phyloP scores from a whole-genome alignment of 1,140 invertebrate species.

The Cydia pomonella region DNA sequence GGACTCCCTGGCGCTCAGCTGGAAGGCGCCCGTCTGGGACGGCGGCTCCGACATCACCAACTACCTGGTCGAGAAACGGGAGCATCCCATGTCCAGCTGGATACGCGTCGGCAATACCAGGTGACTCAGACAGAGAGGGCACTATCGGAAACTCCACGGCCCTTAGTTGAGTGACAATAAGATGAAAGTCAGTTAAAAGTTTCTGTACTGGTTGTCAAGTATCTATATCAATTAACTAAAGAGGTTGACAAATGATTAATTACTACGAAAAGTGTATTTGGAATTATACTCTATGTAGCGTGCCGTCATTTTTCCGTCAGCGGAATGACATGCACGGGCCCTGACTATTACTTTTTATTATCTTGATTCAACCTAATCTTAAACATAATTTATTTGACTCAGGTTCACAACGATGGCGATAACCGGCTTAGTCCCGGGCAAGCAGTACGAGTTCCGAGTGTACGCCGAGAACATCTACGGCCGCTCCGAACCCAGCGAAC shows the following conservation, averaged over 20 bases:
- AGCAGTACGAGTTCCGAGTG: slow-evolving; percentile 98
- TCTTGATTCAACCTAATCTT: no score
- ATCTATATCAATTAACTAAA: no score
- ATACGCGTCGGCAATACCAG: slow-evolving; percentile 95
- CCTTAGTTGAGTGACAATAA: no score
- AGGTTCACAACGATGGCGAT: slow-evolving; percentile 95
- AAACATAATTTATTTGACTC: no score
- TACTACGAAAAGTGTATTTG: no score
- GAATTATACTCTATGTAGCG: no score
- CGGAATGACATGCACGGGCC: no score
- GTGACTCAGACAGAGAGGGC: slow-evolving; percentile 48
- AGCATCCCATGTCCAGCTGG: slow-evolving; percentile 97
- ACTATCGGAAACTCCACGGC: neutral
- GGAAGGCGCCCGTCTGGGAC: slow-evolving; percentile 96
- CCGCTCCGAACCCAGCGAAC: slow-evolving; percentile 94
- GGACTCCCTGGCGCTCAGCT: slow-evolving; percentile 93
- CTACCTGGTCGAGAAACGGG: slow-evolving; percentile 96
- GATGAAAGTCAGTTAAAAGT: no score
- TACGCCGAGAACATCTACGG: slow-evolving; percentile 99
- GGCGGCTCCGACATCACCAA: slow-evolving; percentile 97
- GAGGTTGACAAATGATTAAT: no score
- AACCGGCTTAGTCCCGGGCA: slow-evolving; percentile 91
- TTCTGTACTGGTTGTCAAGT: no score
- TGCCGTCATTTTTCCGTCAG: no score
- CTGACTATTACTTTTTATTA: no score